Evolutionary conservation across 1,140 invertebrate genomes (phyloP).

Genomic region (Cydia amplana): DNA sequence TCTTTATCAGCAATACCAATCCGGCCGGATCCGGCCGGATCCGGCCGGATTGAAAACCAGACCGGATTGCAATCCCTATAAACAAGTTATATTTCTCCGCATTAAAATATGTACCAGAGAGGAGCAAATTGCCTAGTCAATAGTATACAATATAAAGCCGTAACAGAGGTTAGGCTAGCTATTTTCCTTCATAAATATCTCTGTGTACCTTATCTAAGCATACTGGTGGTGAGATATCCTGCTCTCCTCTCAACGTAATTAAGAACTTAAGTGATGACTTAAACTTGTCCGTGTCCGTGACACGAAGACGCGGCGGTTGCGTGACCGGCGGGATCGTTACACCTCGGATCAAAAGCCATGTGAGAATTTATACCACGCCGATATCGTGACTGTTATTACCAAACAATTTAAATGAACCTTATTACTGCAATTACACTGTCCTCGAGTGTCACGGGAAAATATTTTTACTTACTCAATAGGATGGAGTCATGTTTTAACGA

Average conservation of each 20-base stretch:
- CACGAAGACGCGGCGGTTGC: conserved; percentile 18
- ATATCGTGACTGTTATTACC: conserved; percentile 28
- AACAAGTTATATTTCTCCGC: too few relatives aligned
- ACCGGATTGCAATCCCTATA: too few relatives aligned
- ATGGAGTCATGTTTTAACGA: background rate
- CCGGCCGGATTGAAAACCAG: too few relatives aligned
- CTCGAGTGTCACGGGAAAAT: background rate
- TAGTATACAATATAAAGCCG: too few relatives aligned
- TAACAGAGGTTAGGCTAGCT: too few relatives aligned
- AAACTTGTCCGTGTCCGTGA: conserved; percentile 18
- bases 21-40: too few relatives aligned
- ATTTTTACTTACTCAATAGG: conserved; percentile 7
- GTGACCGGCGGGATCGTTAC: conserved; percentile 14
- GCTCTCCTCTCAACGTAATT: background rate
- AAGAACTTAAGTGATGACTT: background rate
- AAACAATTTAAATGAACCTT: conserved; percentile 28
- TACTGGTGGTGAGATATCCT: too few relatives aligned
- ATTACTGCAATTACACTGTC: conserved; percentile 10
- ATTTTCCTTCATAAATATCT: too few relatives aligned
- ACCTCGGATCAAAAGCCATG: conserved; percentile 32
- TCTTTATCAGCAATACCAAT: too few relatives aligned
- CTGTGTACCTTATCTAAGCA: too few relatives aligned
- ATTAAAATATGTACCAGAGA: too few relatives aligned
- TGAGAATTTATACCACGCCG: conserved; percentile 22
- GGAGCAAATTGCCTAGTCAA: too few relatives aligned